phyloP scores from a whole-genome alignment of 2,113 vertebrate species.

The Lethenteron camtschaticum region DNA sequence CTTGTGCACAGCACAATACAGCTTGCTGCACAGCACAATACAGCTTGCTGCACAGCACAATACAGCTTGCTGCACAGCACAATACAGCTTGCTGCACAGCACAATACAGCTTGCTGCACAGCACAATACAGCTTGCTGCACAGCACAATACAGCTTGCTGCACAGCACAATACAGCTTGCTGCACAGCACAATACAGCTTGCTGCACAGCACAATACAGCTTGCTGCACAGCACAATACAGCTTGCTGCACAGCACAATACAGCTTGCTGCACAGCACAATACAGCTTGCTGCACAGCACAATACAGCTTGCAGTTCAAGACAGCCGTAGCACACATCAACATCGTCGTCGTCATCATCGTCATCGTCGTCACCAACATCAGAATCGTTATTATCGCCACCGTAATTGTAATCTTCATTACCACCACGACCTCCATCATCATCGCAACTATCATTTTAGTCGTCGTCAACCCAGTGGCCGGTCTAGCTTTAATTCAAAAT shows the following conservation, averaged over 20 bases:
- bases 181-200: slow-evolving; percentile 4
- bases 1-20: slow-evolving; percentile 6
- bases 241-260: background rate
- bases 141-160: background rate
- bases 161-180: background rate
- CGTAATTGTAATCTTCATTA: no score
- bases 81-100: slow-evolving; percentile 6
- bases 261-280: slow-evolving; percentile 6
- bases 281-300: background rate
- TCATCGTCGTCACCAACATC: no score
- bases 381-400: no score
- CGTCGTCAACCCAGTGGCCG: no score
- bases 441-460: no score
- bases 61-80: background rate
- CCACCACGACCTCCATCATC: no score
- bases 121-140: slow-evolving; percentile 7
- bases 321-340: background rate
- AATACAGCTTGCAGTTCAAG: background rate
- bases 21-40: background rate
- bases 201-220: background rate
- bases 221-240: slow-evolving; percentile 6
- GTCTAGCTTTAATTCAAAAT: no score
- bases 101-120: background rate
- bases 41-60: slow-evolving; percentile 6
- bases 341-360: background rate